Evolutionary conservation across 2,797 vertebrate species (phyloP).

Genomic region (Psittacula derbiana): DNA sequence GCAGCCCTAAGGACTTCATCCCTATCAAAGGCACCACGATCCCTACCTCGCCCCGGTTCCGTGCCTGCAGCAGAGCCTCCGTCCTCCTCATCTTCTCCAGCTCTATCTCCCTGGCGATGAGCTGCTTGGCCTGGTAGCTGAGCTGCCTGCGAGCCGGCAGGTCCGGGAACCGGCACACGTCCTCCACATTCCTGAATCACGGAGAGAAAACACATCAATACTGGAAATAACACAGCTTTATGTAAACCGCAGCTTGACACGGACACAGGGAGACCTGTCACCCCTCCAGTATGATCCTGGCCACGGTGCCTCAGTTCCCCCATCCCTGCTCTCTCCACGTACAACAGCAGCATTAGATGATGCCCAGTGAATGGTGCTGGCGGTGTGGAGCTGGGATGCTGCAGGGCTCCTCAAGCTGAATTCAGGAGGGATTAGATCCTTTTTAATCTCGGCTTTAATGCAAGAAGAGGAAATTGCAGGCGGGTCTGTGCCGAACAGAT

Average conservation of each 20-base stretch:
- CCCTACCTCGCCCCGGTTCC: conserved; percentile 72
- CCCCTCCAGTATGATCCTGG: background rate
- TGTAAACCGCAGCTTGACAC: background rate
- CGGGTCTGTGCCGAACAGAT: background rate
- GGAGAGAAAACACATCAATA: accelerated
- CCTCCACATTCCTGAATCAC: conserved; percentile 83
- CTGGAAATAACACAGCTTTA: accelerated
- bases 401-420: background rate
- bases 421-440: background rate
- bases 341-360: accelerated
- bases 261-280: accelerated
- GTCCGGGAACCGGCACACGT: conserved; percentile 84
- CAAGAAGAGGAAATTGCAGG: background rate
- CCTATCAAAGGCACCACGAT: accelerated
- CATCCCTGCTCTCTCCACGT: accelerated
- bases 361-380: accelerated
- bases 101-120: conserved; percentile 91
- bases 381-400: accelerated
- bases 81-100: conserved; percentile 92
- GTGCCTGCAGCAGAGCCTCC: conserved; percentile 78
- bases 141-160: conserved; percentile 86
- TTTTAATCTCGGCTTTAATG: background rate
- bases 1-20: accelerated
- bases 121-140: conserved; percentile 95
- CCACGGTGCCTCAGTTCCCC: background rate